phyloP scores from a whole-genome alignment of 1,140 invertebrate genomes.

The Macrostomum lignano region DNA sequence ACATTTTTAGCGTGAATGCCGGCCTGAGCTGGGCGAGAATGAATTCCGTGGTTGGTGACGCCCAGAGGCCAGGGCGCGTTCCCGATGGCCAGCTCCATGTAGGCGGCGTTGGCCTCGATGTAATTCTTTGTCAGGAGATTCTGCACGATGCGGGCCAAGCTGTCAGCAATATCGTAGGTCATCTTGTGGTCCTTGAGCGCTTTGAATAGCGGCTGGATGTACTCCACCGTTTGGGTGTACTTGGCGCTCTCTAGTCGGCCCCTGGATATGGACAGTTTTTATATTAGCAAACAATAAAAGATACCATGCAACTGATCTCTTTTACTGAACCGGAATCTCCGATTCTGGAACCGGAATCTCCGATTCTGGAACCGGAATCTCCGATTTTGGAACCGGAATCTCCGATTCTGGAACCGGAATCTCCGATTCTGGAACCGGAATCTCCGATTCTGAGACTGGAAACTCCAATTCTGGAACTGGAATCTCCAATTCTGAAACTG shows the following conservation, averaged over 20 bases:
- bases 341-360: too few relatives aligned
- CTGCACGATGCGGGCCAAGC: conserved; percentile 60
- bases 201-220: conserved; percentile 62
- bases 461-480: too few relatives aligned
- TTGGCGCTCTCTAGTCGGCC: conserved; percentile 61
- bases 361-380: too few relatives aligned
- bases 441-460: too few relatives aligned
- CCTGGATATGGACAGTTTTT: too few relatives aligned
- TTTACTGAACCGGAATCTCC: too few relatives aligned
- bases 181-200: conserved; percentile 61
- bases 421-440: too few relatives aligned
- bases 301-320: too few relatives aligned
- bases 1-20: conserved; percentile 98
- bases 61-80: conserved; percentile 95
- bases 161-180: conserved; percentile 74
- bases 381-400: too few relatives aligned
- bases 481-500: too few relatives aligned
- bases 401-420: too few relatives aligned
- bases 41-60: conserved; percentile 98
- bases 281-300: too few relatives aligned
- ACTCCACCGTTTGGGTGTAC: conserved; percentile 58
- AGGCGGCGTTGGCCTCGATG: conserved; percentile 55
- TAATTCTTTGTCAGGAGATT: conserved; percentile 67
- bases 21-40: conserved; percentile 87
- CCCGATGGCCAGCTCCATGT: conserved; percentile 86